Evolutionary conservation across 2,113 vertebrate species (phyloP).

Genomic region (Cochlearius cochlearius): DNA sequence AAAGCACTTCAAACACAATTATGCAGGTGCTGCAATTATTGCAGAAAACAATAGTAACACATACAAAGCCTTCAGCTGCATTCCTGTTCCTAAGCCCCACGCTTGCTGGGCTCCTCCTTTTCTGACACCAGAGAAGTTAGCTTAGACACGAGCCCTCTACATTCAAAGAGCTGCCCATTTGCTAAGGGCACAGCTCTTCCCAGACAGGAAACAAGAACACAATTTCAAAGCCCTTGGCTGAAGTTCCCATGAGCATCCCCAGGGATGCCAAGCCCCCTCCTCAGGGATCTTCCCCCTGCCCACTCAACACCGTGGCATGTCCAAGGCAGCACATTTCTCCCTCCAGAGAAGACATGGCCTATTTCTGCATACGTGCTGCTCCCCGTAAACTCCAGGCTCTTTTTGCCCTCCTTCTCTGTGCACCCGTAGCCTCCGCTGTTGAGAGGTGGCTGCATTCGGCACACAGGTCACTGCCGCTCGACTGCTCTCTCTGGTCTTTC

Average conservation of each 20-base stretch:
- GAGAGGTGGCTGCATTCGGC: neutral
- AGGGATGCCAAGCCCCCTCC: neutral
- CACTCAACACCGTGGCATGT: rapidly evolving
- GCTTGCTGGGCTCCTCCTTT: neutral
- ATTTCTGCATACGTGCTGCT: neutral
- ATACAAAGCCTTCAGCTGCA: neutral
- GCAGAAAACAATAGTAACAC: neutral
- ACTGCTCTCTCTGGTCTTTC: neutral
- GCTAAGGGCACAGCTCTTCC: neutral
- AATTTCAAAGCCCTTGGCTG: neutral
- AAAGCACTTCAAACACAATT: neutral
- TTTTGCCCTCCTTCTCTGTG: slow-evolving; percentile 16
- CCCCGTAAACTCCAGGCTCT: neutral
- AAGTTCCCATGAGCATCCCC: neutral
- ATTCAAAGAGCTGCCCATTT: neutral
- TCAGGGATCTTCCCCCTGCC: neutral
- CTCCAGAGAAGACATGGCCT: neutral
- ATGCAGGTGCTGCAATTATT: neutral
- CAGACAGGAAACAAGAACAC: neutral
- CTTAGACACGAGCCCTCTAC: neutral
- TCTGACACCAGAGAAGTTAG: neutral
- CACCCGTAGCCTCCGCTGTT: neutral
- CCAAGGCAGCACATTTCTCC: neutral
- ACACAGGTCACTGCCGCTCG: neutral
- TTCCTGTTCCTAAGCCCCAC: neutral